A percentile compares a stretch with the other conserved stretches of the same genome.
These are phyloP conservation scores for Orthonychiurus folsomi DNA, from an alignment of 2,888 invertebrate genomes.

Conservation along the genomic window DNA sequence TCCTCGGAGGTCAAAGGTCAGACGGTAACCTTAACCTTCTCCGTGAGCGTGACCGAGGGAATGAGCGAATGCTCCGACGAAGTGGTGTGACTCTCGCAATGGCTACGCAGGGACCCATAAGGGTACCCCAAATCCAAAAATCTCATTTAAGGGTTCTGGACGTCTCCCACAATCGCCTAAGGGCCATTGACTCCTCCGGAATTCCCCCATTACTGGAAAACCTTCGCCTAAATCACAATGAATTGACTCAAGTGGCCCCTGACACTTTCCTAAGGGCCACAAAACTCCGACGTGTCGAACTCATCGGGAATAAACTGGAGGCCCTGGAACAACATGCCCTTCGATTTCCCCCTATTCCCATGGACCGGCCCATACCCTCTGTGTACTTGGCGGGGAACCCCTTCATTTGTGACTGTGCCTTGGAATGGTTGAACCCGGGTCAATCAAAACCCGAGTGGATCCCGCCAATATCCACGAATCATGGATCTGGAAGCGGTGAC, in stretches of 20 bases:
- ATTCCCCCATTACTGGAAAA: constrained; percentile 81
- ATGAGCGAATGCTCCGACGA: neutral
- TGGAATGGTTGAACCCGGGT: constrained; percentile 91
- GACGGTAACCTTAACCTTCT: neutral
- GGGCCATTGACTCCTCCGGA: constrained; percentile 69
- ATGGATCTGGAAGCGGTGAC: constrained; percentile 62
- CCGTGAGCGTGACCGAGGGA: neutral
- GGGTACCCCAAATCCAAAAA: constrained; percentile 55
- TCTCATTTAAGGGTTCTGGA: constrained; percentile 59
- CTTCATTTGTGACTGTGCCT: constrained; percentile 86
- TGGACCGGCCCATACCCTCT: constrained; percentile 65
- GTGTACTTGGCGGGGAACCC: constrained; percentile 90
- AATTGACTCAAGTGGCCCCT: constrained; percentile 66
- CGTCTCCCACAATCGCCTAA: constrained; percentile 79
- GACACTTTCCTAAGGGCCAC: constrained; percentile 80
- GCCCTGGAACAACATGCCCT: constrained; percentile 80
- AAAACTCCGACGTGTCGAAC: constrained; percentile 73
- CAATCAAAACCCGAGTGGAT: constrained; percentile 60
- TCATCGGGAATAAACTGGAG: constrained; percentile 82
- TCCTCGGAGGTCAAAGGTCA: constrained; percentile 48
- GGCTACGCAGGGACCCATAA: neutral
- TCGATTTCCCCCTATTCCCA: constrained; percentile 58
- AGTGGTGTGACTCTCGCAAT: neutral
- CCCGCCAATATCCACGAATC: constrained; percentile 69
- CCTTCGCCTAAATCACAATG: constrained; percentile 81